phyloP scores from a whole-genome alignment of 2,888 invertebrate genomes.

The Ormyrus thymus region DNA sequence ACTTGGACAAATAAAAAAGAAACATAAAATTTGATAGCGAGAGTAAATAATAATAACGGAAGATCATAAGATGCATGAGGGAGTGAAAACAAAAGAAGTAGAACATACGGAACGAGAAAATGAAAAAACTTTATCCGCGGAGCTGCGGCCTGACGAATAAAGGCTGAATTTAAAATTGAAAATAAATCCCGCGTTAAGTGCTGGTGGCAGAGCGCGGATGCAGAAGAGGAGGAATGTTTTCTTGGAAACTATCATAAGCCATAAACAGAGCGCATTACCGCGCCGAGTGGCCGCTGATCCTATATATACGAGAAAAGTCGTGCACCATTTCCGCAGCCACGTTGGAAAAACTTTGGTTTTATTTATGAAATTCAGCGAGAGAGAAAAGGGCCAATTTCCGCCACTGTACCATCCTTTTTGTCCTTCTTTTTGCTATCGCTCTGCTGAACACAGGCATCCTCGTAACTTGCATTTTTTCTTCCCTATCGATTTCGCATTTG shows the following conservation, averaged over 20 bases:
- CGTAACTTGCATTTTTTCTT: no score
- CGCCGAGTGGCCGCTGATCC: slow-evolving; percentile 42
- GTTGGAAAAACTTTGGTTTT: slow-evolving; percentile 58
- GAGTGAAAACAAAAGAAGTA: neutral
- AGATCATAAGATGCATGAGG: slow-evolving; percentile 1
- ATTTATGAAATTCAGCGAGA: slow-evolving; percentile 59
- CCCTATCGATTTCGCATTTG: no score
- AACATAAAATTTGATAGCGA: slow-evolving; percentile 9
- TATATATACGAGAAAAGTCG: slow-evolving; percentile 52
- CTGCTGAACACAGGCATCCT: no score
- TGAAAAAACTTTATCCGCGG: slow-evolving; percentile 43
- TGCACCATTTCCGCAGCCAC: slow-evolving; percentile 48
- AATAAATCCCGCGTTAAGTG: slow-evolving; percentile 28
- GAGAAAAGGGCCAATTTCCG: slow-evolving; percentile 52
- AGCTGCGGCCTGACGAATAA: slow-evolving; percentile 48
- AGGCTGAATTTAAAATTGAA: slow-evolving; percentile 46
- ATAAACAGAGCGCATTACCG: slow-evolving; percentile 55
- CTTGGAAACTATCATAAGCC: slow-evolving; percentile 61
- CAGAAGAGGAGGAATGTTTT: slow-evolving; percentile 53
- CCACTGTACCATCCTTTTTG: neutral
- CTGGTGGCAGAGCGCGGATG: slow-evolving; percentile 3
- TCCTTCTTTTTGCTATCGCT: no score
- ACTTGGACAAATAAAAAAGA: slow-evolving; percentile 2
- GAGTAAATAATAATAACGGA: slow-evolving; percentile 28
- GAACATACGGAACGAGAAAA: slow-evolving; percentile 27